Conservation (phyloP, 1,140 invertebrate genomes). For the Drosophila ercepeae region DNA sequence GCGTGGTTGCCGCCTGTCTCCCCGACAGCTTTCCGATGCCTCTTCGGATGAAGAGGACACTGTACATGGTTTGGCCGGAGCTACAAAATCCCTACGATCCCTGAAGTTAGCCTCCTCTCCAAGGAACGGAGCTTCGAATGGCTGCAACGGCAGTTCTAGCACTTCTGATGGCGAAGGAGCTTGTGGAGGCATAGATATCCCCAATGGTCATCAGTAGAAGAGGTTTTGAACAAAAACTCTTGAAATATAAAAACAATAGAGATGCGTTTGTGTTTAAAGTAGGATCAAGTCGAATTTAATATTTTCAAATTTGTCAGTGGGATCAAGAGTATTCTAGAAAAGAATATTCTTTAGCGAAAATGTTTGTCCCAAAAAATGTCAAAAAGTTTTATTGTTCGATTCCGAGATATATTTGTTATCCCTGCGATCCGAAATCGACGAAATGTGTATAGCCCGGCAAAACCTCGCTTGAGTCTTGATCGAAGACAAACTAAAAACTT, state of each 20-base stretch:
- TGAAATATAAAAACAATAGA: not conserved
- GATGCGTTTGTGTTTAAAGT: conserved; percentile 13
- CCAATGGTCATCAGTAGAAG: conserved; percentile 21
- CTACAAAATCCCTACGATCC: conserved; percentile 24
- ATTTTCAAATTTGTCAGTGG: too few species aligned
- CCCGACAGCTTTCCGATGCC: conserved; percentile 88
- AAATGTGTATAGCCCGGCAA: conserved; percentile 2
- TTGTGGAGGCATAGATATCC: conserved; percentile 7
- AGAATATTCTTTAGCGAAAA: too few species aligned
- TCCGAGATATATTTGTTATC: not conserved
- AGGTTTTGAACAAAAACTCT: not conserved
- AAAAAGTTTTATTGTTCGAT: too few species aligned
- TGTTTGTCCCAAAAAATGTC: too few species aligned
- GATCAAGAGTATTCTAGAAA: too few species aligned
- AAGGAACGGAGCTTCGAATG: conserved; percentile 44
- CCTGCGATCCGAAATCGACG: conserved; percentile 3
- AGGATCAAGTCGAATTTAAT: conserved; percentile 7
- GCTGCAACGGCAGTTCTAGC: conserved; percentile 27
- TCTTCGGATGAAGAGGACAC: conserved; percentile 86
- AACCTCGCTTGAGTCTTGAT: conserved; percentile 9
- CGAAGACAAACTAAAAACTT: conserved; percentile 6
- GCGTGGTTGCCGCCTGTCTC: conserved; percentile 89
- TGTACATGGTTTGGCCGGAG: conserved; percentile 14
- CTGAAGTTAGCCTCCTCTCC: conserved; percentile 27
- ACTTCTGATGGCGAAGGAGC: conserved; percentile 50